Base-by-base conservation (phyloP, 2,797 vertebrate genomes). In the Gymnoscopelus braueri region DNA sequence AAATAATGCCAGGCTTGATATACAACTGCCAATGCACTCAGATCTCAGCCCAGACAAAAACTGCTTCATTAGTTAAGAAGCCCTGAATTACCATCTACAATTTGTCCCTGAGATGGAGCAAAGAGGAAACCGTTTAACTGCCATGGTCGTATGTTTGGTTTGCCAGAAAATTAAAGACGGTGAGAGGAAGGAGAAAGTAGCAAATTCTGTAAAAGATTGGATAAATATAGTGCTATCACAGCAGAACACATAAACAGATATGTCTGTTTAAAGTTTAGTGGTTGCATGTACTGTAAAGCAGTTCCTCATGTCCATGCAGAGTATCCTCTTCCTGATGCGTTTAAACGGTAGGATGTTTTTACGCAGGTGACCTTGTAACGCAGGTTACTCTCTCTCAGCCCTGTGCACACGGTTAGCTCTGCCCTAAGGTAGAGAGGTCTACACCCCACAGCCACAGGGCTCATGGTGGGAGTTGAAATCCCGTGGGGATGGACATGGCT, bases 1-100 rank as follows among this genome's bases (percentile, higher is more conserved):
- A 83, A 89, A 89, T 80, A 80, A 81, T 76, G 83, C 77, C 89
- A 88, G 78, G 67, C 73, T 4, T 75, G 81, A 90, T 85, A 67
- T 82, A 60, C 53, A 83, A 86, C 74, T 80, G 73, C 77, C 65
- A 78, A 71, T 56, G 69, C 39, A 23, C 69, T 82, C 68, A 55
- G 35, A 88, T 88, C 82, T 79, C 58, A 47, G 35, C 82, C 84
- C 86, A 89, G 71, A 59, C 35, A 23, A 71, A 60, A 83, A 81
- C 82, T 12, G 65, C 82, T 87, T 77, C 10, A 67, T 78, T 86
- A 66, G 55, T 49, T 77, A 68, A 61, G 48, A 24, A 53, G 72
- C 64, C 50, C 63, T 67, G 65, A 69, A 72, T 57, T 63, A 56
- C 81, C 72, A 81, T 81, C 61, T 79, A 10, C 39, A 69, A 76